phyloP scores from a whole-genome alignment of 1,140 invertebrate genomes.

The Dufourea novaeangliae region DNA sequence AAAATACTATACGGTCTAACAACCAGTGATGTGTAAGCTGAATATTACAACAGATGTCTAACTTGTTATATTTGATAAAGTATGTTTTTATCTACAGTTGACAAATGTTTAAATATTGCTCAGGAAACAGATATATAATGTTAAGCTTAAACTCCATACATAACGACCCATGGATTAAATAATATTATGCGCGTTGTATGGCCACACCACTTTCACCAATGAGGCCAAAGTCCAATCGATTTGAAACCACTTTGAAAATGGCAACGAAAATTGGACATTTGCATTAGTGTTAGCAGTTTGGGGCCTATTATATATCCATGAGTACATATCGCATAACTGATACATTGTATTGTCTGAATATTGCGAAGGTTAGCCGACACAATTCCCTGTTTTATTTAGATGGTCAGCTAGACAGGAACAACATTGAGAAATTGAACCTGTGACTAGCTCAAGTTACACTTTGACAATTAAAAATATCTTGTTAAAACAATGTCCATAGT shows the following conservation, averaged over 20 bases:
- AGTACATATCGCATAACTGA: slow-evolving; percentile 53
- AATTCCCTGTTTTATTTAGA: slow-evolving; percentile 55
- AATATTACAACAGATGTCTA: not conserved
- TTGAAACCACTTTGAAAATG: slow-evolving; percentile 71
- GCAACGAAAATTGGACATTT: slow-evolving; percentile 78
- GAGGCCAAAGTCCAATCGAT: slow-evolving; percentile 77
- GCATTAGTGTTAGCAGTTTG: slow-evolving; percentile 78
- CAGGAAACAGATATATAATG: slow-evolving; percentile 39
- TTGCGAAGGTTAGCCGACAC: slow-evolving; percentile 46
- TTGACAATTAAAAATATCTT: slow-evolving; percentile 30
- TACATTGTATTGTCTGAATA: slow-evolving; percentile 42
- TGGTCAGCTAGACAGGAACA: slow-evolving; percentile 65
- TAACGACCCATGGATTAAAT: slow-evolving; percentile 57
- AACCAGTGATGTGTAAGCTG: not conserved
- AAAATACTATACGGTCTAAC: slow-evolving; percentile 57
- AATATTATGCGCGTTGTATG: slow-evolving; percentile 68
- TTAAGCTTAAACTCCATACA: slow-evolving; percentile 45
- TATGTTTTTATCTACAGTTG: slow-evolving; percentile 5
- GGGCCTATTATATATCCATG: slow-evolving; percentile 70
- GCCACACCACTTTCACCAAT: slow-evolving; percentile 78
- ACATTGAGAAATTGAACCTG: slow-evolving; percentile 70
- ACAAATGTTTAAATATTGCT: slow-evolving; percentile 28
- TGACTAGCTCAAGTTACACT: slow-evolving; percentile 58
- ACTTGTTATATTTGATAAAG: slow-evolving; percentile 4
- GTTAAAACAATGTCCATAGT: not conserved